Base-by-base conservation (phyloP, 2,113 vertebrate genomes). In the Gallinago undulata region DNA sequence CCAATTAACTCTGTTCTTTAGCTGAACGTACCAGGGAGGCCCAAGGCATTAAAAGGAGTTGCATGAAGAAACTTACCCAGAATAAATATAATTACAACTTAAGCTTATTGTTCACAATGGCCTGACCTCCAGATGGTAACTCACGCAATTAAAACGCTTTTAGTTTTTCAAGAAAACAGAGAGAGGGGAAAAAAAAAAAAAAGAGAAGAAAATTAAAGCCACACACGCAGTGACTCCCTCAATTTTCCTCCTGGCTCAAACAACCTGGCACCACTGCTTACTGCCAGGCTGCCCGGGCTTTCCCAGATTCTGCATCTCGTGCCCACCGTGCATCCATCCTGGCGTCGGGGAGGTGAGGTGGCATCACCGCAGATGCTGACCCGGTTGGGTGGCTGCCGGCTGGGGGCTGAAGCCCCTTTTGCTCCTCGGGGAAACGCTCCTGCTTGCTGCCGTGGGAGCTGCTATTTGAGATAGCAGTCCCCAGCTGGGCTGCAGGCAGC, bases 1-100 rank as follows among this genome's bases (percentile, higher is more conserved):
- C 91, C 93, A 87, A 78, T 96, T 94, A 97, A 95, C 87, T 35
- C 72, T 86, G 56, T 87, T 57, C 84, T 93, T 68, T 14, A n/a
- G 41, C 84, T 70, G 93, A 87, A 75, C 0, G 0, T 84, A 76
- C 66, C 67, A 53, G 80, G 91, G 84, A 94, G 59, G 84, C 75
- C 67, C 83, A 31, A 33, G 84, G 93, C 72, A 74, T 86, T 78
- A 63, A 93, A 43, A 82, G 43, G 74, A 83, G 69, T 25, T 75
- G 5, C 64, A 35, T 43, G 45, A 88, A 93, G 68, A 90, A 77
- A 94, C 64, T 70, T 37, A 11, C 24, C 10, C 77, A 50, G 96
- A 93, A 94, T 66, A 97, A 96, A 90, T 45, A 69, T 15, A 91
- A 92, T 87, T 72, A 67, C 21, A 31, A 82, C 90, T 91, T 94